Evolutionary conservation across 2,888 invertebrate genomes (phyloP), one percentile per base, ranked within the genome.

Genomic region (Scaptomyza reducta): DNA sequence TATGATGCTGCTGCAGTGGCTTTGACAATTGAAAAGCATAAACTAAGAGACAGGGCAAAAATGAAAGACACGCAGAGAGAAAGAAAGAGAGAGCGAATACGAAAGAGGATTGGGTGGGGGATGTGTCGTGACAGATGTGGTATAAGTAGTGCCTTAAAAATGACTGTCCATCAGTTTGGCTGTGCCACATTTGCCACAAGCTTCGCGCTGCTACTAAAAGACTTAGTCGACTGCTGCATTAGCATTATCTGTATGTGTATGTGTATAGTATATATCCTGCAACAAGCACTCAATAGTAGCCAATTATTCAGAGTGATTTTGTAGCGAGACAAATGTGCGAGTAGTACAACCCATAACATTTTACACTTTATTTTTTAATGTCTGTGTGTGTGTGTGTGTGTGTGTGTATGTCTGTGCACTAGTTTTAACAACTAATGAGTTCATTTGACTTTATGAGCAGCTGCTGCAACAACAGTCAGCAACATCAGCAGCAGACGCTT

Each of bases 281-380:
- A 54, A 54, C 68, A 50, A 55, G 60, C 61, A 63, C 58, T 71
- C 71, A 63, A 71, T 64, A 80, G 33, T 68, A 69, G 65, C 66
- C 77, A 77, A 83, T 79, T 79, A 79, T 74, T 77, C 73, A 77
- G 63, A 77, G 83, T 79, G 83, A 83, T 78, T 54, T 80, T 35
- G 38, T 38, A 56, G 69, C 46, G 50, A 55, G 47, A 47, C 47
- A 47, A 47, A 47, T 47, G 31, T n/a, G 47, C 44, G 25, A 45
- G 42, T 38, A 16, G 29, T 10, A 25, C 42, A 35, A 47, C 41
- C 18, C 46, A 18, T 44, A 27, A 56, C 25, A 38, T 50, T 49
- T 29, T 29, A 16, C 29, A 60, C 41, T 41, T 49, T 31, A 11
- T 51, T 38, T 40, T 16, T 33, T 31, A 10, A 31, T 22, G 22